A percentile compares a stretch with the other conserved stretches of the same genome.
Conservation (phyloP, 2,888 invertebrate genomes). For the Synanthedon myopaeformis region DNA sequence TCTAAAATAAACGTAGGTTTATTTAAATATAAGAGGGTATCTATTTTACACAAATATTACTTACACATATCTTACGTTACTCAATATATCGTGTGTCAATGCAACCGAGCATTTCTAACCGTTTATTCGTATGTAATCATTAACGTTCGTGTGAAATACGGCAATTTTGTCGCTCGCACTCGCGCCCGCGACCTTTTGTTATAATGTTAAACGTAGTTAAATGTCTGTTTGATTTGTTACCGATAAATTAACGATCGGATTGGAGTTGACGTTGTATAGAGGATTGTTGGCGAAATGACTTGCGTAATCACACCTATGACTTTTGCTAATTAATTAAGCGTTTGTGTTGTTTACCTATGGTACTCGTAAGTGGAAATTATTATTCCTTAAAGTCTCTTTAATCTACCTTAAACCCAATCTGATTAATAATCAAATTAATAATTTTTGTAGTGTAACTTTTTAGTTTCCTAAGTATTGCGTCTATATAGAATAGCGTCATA, state of each 20-base stretch:
- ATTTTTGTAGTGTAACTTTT: too few species aligned
- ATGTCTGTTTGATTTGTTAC: constrained; percentile 14
- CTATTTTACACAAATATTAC: not conserved
- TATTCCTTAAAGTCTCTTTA: too few species aligned
- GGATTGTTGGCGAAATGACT: not conserved
- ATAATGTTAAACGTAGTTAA: not conserved
- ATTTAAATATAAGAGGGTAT: too few species aligned
- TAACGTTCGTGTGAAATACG: constrained; percentile 50
- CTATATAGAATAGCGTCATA: too few species aligned
- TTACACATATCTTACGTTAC: not conserved
- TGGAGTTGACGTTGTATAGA: not conserved
- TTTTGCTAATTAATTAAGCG: not conserved
- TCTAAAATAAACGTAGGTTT: too few species aligned
- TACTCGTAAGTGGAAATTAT: not conserved
- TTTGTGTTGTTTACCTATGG: not conserved
- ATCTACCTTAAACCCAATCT: too few species aligned
- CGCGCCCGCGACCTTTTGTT: constrained; percentile 8
- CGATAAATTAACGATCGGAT: constrained; percentile 4
- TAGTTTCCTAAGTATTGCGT: too few species aligned
- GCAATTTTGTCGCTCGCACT: constrained; percentile 38
- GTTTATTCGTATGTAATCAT: constrained; percentile 29
- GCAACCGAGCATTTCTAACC: constrained; percentile 12
- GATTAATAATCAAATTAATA: too few species aligned
- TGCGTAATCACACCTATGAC: not conserved
- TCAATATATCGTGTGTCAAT: constrained; percentile 13